Base-by-base conservation (phyloP, 2,113 vertebrate genomes). In the Neolamprologus sp. region DNA sequence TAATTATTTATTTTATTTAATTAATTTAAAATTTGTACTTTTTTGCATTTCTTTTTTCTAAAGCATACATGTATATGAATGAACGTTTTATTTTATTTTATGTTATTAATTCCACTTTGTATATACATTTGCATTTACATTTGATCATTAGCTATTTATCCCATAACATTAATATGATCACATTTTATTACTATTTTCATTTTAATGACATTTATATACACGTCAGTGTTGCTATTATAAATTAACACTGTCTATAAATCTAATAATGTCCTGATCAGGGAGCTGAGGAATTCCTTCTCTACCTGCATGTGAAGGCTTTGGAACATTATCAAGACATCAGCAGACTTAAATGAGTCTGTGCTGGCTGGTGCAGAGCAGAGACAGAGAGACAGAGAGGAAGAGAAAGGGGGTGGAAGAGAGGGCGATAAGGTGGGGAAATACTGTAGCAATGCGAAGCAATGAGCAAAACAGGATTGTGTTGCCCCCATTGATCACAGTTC, bases 271-370 rank as follows among this genome's bases (percentile, higher is more conserved):
- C 78, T 47, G 47, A 87, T 89, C 79, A 91, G 57, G 40, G 35
- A 83, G 83, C 82, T 91, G 91, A 94, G 85, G 83, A 92, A 89
- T 92, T 88, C 87, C 84, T 90, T 49, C 90, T 91, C 71, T 90
- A 93, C 90, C 91, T 93, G 88, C 84, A 88, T 71, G 75, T 82
- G 89, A 92, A 90, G 81, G 91, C 87, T 91, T 83, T 90, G 85
- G 85, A 92, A 85, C 80, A 83, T 92, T 92, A 94, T 93, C 89
- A 94, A 95, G 93, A 92, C 91, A 93, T 94, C 93, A 93, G 90
- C 90, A 86, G 86, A 87, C 80, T 90, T 80, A 94, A 92, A 94
- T 91, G 91, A 94, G 93, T 88, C 88, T 95, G 88, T 63, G 81
- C 87, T 78, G 85, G 81, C 84, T 92, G 83, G 75, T 89, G 81